Base-by-base conservation (phyloP, 2,888 invertebrate genomes). In the Melanargia galathea region DNA sequence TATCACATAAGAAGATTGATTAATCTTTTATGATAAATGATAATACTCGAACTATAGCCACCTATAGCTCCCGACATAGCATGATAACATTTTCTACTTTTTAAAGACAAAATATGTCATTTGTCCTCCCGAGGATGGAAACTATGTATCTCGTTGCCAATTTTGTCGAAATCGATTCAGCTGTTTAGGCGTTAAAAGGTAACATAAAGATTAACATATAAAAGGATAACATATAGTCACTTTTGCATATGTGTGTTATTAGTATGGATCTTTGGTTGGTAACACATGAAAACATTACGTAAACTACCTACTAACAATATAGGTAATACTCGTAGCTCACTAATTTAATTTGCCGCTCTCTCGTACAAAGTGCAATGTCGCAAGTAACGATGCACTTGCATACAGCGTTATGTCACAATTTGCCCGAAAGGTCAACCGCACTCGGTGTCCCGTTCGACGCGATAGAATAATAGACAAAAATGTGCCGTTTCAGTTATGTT, bases 311-410 rank as follows among this genome's bases (percentile, higher is more conserved):
- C 57, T 33, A 57, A 56, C 45, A 56, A 56, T 45, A 45, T 46
- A 57, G 45, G 45, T 57, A 57, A 57, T n/a, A 30, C 5, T n/a
- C n/a, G n/a, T n/a, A n/a, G 56, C 30, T 18, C 45, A 20, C 45
- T 45, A 57, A 57, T 57, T 45, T 33, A 57, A 57, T 57, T 57
- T 46, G 33, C 45, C 45, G 20, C 33, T 46, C 30, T 26, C 45
- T 46, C 30, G 22, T 30, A 10, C 8, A 33, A 10, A n/a, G 18
- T 30, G 11, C 45, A 16, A n/a, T 57, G 57, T 57, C 57, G 57
- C 45, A 57, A 57, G 24, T 45, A 13, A 45, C 45, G 57, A 46
- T 57, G 56, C 56, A 56, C 43, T 56, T 56, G 43, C 40, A 43
- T 11, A 16, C 10, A 16, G 18, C 30, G 51, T 56, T 43, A 56